Evolutionary conservation across 2,888 invertebrate genomes (phyloP).

Genomic region (Chalcosyrphus nemorum): DNA sequence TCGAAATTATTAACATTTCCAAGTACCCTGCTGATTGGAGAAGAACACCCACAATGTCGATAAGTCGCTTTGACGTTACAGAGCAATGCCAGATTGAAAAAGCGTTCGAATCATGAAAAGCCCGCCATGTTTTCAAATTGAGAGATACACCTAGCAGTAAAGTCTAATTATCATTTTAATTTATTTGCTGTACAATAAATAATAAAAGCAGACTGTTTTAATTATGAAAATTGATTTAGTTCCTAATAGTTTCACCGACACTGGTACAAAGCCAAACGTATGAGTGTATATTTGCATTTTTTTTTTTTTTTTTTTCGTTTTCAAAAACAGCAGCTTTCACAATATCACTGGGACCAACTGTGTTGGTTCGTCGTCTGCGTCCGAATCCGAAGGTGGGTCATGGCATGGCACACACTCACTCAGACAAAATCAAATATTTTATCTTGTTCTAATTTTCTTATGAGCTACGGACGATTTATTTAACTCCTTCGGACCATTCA

Average conservation of each 20-base stretch:
- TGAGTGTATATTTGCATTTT: not conserved
- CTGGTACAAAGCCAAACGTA: not conserved
- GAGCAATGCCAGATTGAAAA: no score
- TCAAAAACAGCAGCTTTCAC: slow-evolving; percentile 8
- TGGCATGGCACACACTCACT: slow-evolving; percentile 36
- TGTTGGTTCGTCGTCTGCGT: no score
- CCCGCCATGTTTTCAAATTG: no score
- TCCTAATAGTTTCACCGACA: not conserved
- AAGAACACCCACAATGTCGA: no score
- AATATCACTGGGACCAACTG: not conserved
- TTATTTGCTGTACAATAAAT: not conserved
- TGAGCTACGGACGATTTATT: slow-evolving; percentile 67
- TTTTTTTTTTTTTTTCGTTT: not conserved
- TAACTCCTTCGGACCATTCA: slow-evolving; percentile 63
- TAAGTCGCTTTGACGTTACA: no score
- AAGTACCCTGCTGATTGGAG: no score
- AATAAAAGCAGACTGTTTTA: not conserved
- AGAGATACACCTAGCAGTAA: no score
- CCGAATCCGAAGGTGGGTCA: slow-evolving; percentile 51
- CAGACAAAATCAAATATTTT: slow-evolving; percentile 66
- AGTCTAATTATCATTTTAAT: not conserved
- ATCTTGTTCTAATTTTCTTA: slow-evolving; percentile 71
- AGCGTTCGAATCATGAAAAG: no score
- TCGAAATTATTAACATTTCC: no score
- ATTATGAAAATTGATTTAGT: not conserved